Evolutionary conservation across 2,797 vertebrate species (phyloP).

Genomic region (Sphenodon punctatus): DNA sequence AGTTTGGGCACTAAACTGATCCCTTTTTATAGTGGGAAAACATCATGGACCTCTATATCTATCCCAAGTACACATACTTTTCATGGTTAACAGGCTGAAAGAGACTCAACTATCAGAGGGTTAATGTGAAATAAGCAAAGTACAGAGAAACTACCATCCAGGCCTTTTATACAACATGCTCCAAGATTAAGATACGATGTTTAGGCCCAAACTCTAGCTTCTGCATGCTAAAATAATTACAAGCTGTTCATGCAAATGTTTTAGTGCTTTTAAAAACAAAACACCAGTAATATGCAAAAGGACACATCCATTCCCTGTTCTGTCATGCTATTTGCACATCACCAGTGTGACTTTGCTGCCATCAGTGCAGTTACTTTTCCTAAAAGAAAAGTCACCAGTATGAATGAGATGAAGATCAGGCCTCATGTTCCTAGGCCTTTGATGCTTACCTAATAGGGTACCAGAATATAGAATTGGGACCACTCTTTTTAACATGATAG

Average conservation of each 20-base stretch:
- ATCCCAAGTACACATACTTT: not conserved
- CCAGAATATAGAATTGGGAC: not conserved
- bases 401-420: not conserved
- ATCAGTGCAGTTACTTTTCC: not conserved
- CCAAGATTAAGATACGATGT: rapidly evolving
- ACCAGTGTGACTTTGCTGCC: not conserved
- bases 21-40: too few relatives aligned
- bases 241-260: not conserved
- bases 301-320: too few relatives aligned
- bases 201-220: not conserved
- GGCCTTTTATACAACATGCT: not conserved
- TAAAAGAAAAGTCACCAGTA: rapidly evolving
- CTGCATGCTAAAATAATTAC: not conserved
- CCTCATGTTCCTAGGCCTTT: not conserved
- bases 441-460: not conserved
- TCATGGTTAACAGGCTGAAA: not conserved
- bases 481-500: not conserved
- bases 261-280: not conserved
- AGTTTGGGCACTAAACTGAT: too few relatives aligned
- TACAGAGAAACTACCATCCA: not conserved
- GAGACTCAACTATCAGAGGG: not conserved
- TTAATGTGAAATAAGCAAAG: not conserved
- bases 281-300: not conserved
- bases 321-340: not conserved
- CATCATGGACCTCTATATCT: not conserved